Evolutionary conservation across 2,797 vertebrate species (phyloP), one percentile per base, ranked within the genome.

Genomic region (Remorina albescens): DNA sequence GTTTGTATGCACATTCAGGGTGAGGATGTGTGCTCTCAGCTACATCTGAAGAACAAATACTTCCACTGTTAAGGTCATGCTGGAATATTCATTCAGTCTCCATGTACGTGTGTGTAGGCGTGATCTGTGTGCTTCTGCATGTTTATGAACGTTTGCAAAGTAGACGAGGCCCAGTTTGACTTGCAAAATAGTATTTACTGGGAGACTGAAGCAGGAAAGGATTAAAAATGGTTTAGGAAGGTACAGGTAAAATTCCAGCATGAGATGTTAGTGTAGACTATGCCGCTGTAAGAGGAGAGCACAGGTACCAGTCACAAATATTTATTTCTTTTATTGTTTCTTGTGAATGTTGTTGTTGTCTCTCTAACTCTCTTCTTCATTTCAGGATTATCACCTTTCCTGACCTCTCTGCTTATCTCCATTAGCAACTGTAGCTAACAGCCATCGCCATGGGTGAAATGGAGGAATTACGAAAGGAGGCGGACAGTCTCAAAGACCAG

Each of bases 401-500:
- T 82, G 79, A 82, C 63, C 73, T 89, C 83, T 86, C 72, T 80
- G 69, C 83, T 86, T 63, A 82, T 86, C 80, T 89, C 67, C 67
- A 51, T 56, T 78, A 78, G 88, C 91, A 88, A 91, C 81, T 49
- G 86, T 67, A 73, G 77, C 86, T 90, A 65, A 83, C 80, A 78
- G 78, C 83, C 85, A 87, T 83, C 81, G 85, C 86, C 88, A 99
- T 99, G 98, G 97, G 96, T 88, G 98, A 99, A 93, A 96, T 99
- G 90, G 98, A 98, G 67, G 91, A 99, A 90, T 88, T 99, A 92
- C 94, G 96, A 86, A 97, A 98, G 89, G 98, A 99, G 89, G 95
- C 96, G 1, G 97, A 99, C 72, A 95, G 90, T 85, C 95, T 99
- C 87, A 99, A 99, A 94, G 97, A 97, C 79, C 96, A 99, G 91